phyloP scores from a whole-genome alignment of 2,113 vertebrate species.

The Xenopus borealis region DNA sequence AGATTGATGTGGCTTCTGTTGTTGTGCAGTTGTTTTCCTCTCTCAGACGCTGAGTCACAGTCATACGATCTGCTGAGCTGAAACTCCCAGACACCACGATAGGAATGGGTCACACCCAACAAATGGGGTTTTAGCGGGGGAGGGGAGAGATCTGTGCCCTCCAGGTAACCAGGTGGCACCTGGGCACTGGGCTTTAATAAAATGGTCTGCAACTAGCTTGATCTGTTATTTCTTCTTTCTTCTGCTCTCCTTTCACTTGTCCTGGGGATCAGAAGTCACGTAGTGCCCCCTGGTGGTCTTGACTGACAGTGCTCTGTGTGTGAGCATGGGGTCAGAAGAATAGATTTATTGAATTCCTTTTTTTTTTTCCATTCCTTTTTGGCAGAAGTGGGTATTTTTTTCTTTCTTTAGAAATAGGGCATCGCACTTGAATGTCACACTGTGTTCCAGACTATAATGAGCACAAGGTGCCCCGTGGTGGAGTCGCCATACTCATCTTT shows the following conservation, averaged over 20 bases:
- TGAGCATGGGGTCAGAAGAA: too few relatives aligned
- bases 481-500: too few relatives aligned
- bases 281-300: not conserved
- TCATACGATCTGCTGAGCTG: constrained; percentile 15
- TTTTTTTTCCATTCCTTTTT: too few relatives aligned
- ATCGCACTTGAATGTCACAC: too few relatives aligned
- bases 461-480: too few relatives aligned
- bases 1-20: not conserved
- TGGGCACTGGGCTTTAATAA: not conserved
- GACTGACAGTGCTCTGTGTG: not conserved
- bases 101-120: not conserved
- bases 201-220: not conserved
- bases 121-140: not conserved
- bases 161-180: not conserved
- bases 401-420: too few relatives aligned
- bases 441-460: too few relatives aligned
- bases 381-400: too few relatives aligned
- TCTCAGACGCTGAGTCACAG: constrained; percentile 33
- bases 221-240: not conserved
- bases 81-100: constrained; percentile 9
- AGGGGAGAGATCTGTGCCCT: not conserved
- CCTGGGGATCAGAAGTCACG: not conserved
- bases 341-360: too few relatives aligned
- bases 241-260: not conserved
- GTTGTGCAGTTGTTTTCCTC: constrained; percentile 2